phyloP scores from a whole-genome alignment of 2,888 invertebrate species.

The Lysandra bellargus region DNA sequence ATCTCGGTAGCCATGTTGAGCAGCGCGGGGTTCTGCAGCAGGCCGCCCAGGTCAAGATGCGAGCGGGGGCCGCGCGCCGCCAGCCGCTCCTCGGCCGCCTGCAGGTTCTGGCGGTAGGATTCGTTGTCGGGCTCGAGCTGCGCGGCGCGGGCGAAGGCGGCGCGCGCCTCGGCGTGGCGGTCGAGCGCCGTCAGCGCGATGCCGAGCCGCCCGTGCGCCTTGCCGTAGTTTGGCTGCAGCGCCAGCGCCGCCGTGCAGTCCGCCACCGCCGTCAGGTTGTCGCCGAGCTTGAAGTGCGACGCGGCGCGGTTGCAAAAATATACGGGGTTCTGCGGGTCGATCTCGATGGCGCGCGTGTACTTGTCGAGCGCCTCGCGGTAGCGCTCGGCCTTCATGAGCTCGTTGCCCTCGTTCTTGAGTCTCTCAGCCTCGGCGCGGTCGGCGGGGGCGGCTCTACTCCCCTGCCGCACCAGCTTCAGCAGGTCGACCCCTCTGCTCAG shows the following conservation, averaged over 20 bases:
- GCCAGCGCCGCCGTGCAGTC: conserved; percentile 95
- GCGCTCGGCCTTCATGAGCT: conserved; percentile 92
- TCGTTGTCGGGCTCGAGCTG: conserved; percentile 96
- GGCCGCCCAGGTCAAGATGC: conserved; percentile 80
- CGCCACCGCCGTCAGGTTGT: conserved; percentile 90
- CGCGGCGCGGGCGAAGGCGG: conserved; percentile 92
- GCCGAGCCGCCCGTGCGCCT: conserved; percentile 96
- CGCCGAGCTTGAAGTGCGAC: conserved; percentile 93
- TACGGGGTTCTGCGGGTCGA: conserved; percentile 94
- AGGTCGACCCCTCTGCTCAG: conserved; percentile 60
- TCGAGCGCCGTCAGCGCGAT: conserved; percentile 92
- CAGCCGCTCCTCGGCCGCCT: conserved; percentile 87
- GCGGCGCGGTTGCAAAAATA: conserved; percentile 99
- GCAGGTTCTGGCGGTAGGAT: conserved; percentile 92
- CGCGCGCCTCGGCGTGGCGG: conserved; percentile 90
- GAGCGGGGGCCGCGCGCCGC: conserved; percentile 84
- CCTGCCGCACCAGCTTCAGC: conserved; percentile 56
- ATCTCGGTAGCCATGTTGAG: conserved; percentile 92
- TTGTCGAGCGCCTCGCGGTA: conserved; percentile 89
- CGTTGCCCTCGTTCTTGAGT: conserved; percentile 93
- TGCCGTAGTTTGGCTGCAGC: conserved; percentile 95
- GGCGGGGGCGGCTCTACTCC: conserved; percentile 47
- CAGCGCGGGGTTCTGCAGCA: conserved; percentile 90
- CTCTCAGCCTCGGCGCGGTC: conserved; percentile 87
- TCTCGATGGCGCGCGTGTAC: conserved; percentile 93